Base-by-base conservation (phyloP, 1,140 invertebrate species). In the Scaptomyza montana region DNA sequence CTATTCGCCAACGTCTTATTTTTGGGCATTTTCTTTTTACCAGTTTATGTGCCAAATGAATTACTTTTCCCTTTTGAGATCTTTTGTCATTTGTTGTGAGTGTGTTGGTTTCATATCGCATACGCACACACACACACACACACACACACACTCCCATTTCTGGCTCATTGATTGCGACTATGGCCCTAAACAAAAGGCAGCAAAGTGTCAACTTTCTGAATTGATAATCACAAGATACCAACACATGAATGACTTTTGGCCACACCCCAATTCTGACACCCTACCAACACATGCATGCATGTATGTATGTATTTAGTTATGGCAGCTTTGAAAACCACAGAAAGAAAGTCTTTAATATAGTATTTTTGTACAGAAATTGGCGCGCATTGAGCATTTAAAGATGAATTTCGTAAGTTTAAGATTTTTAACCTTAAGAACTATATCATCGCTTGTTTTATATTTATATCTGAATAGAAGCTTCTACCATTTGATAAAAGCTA, bases 201-300 rank as follows among this genome's bases (percentile, higher is more conserved):
- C 59, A 74, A 74, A 74, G 71, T 74, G 71, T 69, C 71, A 74
- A 74, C 65, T 74, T 74, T 69, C 28, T 59, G 45, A 74, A 74
- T 74, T 74, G 71, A 74, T 74, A 69, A 65, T 53, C 53, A 51
- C 43, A 68, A 36, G 65, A 62, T 74, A 74, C 45, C 57, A 66
- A 56, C 66, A 60, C 50, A 55, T 49, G 59, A 53, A 56, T 63
- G 60, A 39, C 43, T 36, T 54, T 63, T 70, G 49, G 56, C 50
- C 13, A 41, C 21, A 5, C 33, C 41, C 56, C 56, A 47, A 47
- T 59, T 46, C 13, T 19, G 56, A 59, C 43, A 33, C 25, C 43
- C 43, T 4, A 9, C 10, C 12, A n/a, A 13, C 12, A 13, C 19
- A 13, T 28, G 12, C 6, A 43, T 9, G 33, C 1, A 9, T 9